Evolutionary conservation across 2,113 vertebrate genomes (phyloP).

Genomic region (Mobula hypostoma): DNA sequence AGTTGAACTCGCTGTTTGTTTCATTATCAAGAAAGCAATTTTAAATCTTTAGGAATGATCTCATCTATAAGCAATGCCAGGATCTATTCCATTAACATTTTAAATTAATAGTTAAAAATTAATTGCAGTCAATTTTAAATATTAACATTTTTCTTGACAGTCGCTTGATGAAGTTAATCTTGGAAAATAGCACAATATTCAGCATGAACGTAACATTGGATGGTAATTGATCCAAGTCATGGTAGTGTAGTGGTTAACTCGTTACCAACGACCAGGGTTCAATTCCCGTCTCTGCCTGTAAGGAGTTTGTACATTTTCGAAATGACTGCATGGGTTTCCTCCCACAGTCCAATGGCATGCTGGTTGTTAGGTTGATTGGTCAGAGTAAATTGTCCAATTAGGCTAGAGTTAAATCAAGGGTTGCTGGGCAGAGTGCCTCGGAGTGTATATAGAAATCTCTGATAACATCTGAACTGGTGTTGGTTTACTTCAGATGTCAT

Average conservation of each 20-base stretch:
- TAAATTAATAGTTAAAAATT: not conserved
- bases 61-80: not conserved
- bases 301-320: too few species aligned
- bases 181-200: not conserved
- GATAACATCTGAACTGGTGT: not conserved
- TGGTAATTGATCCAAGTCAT: not conserved
- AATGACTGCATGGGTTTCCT: too few species aligned
- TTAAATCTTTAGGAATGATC: not conserved
- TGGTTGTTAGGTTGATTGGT: too few species aligned
- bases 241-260: too few species aligned
- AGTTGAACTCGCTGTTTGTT: not conserved
- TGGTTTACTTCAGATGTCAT: not conserved
- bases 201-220: not conserved
- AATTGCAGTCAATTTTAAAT: not conserved
- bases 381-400: too few species aligned
- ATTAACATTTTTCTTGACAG: not conserved
- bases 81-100: not conserved
- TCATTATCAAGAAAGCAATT: not conserved
- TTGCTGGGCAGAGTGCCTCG: too few species aligned
- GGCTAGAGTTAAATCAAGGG: too few species aligned
- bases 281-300: too few species aligned
- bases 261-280: too few species aligned
- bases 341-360: too few species aligned
- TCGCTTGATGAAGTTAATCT: not conserved
- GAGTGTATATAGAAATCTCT: not conserved